phyloP scores from a whole-genome alignment of 2,797 vertebrate genomes.

The Sparus aurata region DNA sequence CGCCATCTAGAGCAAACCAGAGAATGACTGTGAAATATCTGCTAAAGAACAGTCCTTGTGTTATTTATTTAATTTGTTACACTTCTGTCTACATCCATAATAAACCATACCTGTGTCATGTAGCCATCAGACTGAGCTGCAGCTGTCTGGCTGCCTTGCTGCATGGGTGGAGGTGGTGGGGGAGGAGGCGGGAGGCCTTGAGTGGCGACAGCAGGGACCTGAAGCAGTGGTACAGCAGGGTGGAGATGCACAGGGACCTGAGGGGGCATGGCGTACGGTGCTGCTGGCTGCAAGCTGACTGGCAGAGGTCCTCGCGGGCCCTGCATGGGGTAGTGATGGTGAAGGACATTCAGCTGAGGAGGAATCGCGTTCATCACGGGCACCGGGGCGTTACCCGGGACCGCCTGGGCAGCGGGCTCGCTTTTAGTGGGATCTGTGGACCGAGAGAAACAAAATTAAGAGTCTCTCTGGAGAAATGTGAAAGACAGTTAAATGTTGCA shows the following conservation, averaged over 20 bases:
- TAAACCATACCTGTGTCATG: constrained; percentile 86
- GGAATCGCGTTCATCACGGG: constrained; percentile 90
- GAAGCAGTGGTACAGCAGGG: constrained; percentile 89
- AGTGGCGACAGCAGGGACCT: constrained; percentile 89
- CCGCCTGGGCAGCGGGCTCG: constrained; percentile 87
- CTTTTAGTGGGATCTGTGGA: constrained; percentile 87
- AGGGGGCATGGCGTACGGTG: constrained; percentile 88
- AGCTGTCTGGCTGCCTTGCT: constrained; percentile 88
- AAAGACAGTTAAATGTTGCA: no score
- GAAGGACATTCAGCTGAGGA: constrained; percentile 88
- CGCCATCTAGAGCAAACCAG: constrained; percentile 82
- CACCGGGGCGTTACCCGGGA: constrained; percentile 87
- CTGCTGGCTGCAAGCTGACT: constrained; percentile 88
- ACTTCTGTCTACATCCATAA: not conserved
- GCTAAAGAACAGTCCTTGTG: not conserved
- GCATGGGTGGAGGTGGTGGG: constrained; percentile 95
- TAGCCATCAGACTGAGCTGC: constrained; percentile 89
- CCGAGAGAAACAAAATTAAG: not conserved
- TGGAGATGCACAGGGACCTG: constrained; percentile 93
- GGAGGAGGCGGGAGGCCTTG: constrained; percentile 96
- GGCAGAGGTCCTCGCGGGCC: constrained; percentile 85
- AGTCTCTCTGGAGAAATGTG: not conserved
- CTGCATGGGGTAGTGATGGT: constrained; percentile 88
- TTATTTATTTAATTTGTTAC: no score
- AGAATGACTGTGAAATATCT: not conserved